phyloP scores from a whole-genome alignment of 1,140 invertebrate species.

The Manduca sexta region DNA sequence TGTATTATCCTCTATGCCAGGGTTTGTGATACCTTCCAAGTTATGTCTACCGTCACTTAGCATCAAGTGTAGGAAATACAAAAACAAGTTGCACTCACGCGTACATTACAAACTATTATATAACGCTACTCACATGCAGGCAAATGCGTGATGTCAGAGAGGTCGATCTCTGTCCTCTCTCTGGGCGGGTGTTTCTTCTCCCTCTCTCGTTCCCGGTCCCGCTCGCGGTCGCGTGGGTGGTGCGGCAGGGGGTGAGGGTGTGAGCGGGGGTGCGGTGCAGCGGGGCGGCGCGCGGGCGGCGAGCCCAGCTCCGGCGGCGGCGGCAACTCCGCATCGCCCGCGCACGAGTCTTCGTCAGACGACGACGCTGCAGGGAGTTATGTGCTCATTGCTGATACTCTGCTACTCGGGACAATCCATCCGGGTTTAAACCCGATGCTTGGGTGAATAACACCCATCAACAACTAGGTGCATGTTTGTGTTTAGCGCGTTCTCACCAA shows the following conservation, averaged over 20 bases:
- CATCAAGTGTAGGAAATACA: too few species aligned
- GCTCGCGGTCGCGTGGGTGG: conserved; percentile 13
- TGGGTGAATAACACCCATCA: too few species aligned
- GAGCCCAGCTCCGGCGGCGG: conserved; percentile 55
- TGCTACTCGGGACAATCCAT: too few species aligned
- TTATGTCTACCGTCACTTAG: too few species aligned
- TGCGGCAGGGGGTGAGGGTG: conserved; percentile 38
- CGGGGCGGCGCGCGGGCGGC: conserved; percentile 52
- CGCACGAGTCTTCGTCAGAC: conserved; percentile 62
- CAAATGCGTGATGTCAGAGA: conserved; percentile 45
- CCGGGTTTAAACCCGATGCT: too few species aligned
- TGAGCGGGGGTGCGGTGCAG: conserved; percentile 40
- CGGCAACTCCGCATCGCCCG: conserved; percentile 54
- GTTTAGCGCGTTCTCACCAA: too few species aligned
- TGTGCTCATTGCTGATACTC: background rate
- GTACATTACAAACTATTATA: too few species aligned
- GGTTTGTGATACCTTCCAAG: too few species aligned
- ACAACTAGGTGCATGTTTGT: too few species aligned
- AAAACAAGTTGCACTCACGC: too few species aligned
- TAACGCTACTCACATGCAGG: conserved; percentile 47
- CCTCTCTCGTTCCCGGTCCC: conserved; percentile 22
- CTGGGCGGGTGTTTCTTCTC: conserved; percentile 45
- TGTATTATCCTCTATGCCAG: too few species aligned
- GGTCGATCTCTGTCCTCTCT: conserved; percentile 51
- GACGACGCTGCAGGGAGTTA: conserved; percentile 36